Percentiles rank a stretch among this genome's conserved stretches.
Conservation (phyloP, 2,797 vertebrate species). For the Micrastur ruficollis region DNA sequence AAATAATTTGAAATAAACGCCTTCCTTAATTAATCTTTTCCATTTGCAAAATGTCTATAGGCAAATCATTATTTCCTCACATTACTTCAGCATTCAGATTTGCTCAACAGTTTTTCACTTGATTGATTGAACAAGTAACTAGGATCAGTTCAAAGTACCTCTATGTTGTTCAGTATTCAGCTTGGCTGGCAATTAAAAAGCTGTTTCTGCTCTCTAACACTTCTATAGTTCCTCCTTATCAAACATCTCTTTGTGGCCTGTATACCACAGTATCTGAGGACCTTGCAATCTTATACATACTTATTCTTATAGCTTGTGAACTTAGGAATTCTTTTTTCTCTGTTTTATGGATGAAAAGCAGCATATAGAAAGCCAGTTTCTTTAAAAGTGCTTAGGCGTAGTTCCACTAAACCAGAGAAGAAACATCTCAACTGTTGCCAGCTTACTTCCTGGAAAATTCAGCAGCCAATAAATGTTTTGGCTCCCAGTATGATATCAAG, state of each 20-base stretch:
- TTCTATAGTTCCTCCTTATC: neutral
- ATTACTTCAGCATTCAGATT: neutral
- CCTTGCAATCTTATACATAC: neutral
- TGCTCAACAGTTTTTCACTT: neutral
- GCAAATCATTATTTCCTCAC: neutral
- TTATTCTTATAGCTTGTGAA: neutral
- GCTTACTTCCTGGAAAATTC: conserved; percentile 36
- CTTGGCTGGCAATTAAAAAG: neutral
- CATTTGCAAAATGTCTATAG: neutral
- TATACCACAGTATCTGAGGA: neutral
- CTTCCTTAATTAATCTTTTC: neutral
- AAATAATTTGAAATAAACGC: neutral
- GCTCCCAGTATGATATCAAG: neutral
- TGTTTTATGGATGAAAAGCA: neutral
- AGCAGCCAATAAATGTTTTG: neutral
- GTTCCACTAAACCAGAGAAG: neutral
- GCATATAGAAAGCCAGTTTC: neutral
- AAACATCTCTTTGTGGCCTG: neutral
- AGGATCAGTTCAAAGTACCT: neutral
- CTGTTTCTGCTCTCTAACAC: neutral
- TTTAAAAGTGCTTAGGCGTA: neutral
- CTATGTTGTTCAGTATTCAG: neutral
- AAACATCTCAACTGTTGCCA: neutral
- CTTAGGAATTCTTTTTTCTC: neutral
- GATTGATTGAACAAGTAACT: neutral